Evolutionary conservation across 2,113 vertebrate species (phyloP), one percentile per base, ranked within the genome.

Genomic region (Ceyx melanurus): DNA sequence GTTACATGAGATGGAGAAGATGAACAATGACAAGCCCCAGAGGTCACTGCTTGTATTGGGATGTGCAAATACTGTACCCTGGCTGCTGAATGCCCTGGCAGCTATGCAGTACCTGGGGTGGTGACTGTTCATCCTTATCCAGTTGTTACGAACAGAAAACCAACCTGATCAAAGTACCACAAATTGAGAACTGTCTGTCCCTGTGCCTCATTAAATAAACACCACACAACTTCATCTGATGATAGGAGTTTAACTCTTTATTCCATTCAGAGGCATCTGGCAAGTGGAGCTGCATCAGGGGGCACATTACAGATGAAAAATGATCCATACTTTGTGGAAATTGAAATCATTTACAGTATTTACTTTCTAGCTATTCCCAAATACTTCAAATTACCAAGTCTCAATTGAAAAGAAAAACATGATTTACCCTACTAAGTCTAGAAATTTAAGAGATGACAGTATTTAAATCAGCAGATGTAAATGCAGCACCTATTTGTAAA

Each of bases 251-350:
- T 97, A 98, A 98, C 97, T 97, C 96, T 98, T 98, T 98, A 98
- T 98, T 99, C 98, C 97, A 98, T 98, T 99, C 98, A 98, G 99
- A 98, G 98, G 98, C 98, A 99, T 98, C 98, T 99, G 98, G 98
- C 98, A 99, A 99, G 98, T 98, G 98, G 98, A 99, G 98, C 98
- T 98, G 98, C 98, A 98, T 98, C 97, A 97, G 98, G 96, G 98
- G 98, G 98, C 98, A 99, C 98, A 98, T 98, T 98, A 97, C 97
- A 98, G 97, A 97, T 97, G 97, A 98, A 97, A 97, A 98, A 96
- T 98, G 97, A 97, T 97, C 96, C 97, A 97, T 97, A 97, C 94
- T 95, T 95, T 94, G 94, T 95, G 92, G 97, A 97, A 97, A 97
- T 86, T 98, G 97, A 97, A 98, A 93, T 97, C 96, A 97, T 96